A percentile compares a stretch with the other conserved stretches of the same genome.
Conservation (phyloP, 2,797 vertebrate genomes). For the Antennarius maculatus region DNA sequence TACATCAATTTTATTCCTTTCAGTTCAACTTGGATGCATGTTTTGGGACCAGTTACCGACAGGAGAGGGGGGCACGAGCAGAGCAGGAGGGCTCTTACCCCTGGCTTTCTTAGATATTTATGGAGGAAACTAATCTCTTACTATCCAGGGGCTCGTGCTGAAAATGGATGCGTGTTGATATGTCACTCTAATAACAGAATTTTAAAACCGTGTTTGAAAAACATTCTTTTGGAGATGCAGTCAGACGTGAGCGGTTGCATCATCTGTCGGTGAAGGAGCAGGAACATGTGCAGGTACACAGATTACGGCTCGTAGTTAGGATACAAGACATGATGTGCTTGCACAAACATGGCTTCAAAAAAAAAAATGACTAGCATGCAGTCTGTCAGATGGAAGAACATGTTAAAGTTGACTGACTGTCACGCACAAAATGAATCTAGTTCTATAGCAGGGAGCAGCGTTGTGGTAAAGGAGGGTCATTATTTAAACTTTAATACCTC, state of each 20-base stretch:
- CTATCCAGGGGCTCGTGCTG: constrained; percentile 30
- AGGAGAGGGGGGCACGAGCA: constrained; percentile 39
- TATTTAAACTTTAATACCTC: constrained; percentile 32
- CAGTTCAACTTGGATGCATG: constrained; percentile 52
- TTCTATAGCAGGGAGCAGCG: constrained; percentile 30
- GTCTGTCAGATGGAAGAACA: constrained; percentile 54
- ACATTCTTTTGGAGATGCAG: constrained; percentile 11
- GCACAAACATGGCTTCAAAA: constrained; percentile 57
- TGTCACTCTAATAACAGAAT: constrained; percentile 26
- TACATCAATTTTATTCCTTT: constrained; percentile 45
- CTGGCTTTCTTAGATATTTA: constrained; percentile 49
- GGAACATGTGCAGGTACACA: constrained; percentile 30
- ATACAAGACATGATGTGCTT: constrained; percentile 57
- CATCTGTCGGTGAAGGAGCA: constrained; percentile 31
- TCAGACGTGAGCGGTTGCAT: constrained; percentile 27
- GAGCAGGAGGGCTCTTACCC: constrained; percentile 29
- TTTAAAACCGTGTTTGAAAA: constrained; percentile 29
- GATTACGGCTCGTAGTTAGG: constrained; percentile 22
- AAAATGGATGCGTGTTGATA: constrained; percentile 59
- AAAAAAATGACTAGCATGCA: constrained; percentile 67
- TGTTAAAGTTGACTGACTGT: constrained; percentile 60
- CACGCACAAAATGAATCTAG: constrained; percentile 32
- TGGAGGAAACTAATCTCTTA: constrained; percentile 56
- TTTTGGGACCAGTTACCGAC: constrained; percentile 65
- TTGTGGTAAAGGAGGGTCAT: background rate